These are phyloP conservation scores for Gymnorhina tibicen DNA, from an alignment of 2,113 vertebrate species.

Conservation along the genomic window DNA sequence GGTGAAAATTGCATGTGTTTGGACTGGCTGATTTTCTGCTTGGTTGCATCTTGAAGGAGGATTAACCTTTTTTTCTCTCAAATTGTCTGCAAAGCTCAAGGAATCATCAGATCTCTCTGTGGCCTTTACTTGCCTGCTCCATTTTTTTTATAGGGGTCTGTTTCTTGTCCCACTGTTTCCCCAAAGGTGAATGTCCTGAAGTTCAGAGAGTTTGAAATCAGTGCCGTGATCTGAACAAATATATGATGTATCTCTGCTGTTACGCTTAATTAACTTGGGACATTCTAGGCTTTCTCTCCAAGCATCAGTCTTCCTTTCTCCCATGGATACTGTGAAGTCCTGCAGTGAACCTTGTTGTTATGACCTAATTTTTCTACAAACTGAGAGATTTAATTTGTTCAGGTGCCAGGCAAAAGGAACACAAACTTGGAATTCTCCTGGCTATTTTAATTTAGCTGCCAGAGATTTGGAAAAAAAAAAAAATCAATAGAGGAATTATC, in stretches of 20 bases:
- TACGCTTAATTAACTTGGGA: neutral
- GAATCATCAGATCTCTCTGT: neutral
- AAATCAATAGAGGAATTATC: conserved; percentile 2
- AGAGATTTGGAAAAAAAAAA: neutral
- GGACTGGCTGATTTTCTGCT: neutral
- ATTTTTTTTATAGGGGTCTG: neutral
- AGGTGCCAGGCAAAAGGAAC: neutral
- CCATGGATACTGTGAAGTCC: conserved; percentile 28
- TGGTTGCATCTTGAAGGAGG: neutral
- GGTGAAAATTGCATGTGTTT: rapidly evolving
- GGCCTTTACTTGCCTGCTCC: neutral
- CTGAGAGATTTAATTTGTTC: conserved; percentile 30
- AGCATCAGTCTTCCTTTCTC: conserved; percentile 20
- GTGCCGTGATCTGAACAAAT: neutral
- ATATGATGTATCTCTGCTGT: neutral
- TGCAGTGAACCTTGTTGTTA: conserved; percentile 2
- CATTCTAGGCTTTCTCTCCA: neutral
- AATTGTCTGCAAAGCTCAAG: neutral
- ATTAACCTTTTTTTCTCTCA: neutral
- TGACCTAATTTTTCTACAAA: conserved; percentile 27
- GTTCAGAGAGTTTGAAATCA: neutral
- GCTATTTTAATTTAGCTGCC: neutral
- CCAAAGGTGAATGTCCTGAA: neutral
- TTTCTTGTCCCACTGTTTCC: neutral
- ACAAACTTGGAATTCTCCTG: neutral